A percentile compares a stretch with the other conserved stretches of the same genome.
These are phyloP conservation scores for Brachypodius melanocephalos DNA, from an alignment of 2,113 vertebrate species.

Conservation along the genomic window DNA sequence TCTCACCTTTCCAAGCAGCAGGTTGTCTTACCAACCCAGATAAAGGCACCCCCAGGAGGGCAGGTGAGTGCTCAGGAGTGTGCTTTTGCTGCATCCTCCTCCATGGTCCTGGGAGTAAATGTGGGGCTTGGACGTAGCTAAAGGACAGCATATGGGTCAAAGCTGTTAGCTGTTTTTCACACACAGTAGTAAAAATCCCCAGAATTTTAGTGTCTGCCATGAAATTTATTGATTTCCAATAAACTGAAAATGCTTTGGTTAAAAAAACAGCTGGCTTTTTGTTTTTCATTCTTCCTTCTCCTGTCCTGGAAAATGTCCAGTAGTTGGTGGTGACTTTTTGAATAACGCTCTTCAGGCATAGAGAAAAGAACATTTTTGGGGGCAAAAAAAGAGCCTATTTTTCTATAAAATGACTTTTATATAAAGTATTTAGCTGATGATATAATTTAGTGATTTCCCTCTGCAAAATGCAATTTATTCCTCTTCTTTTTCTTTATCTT, in stretches of 20 bases:
- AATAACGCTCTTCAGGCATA: not conserved
- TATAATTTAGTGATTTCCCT: not conserved
- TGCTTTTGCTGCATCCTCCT: not conserved
- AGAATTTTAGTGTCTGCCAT: not conserved
- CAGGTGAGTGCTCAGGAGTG: rapidly evolving
- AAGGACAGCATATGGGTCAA: not conserved
- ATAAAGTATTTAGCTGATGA: not conserved
- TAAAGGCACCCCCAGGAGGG: not conserved
- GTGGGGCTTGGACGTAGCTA: not conserved
- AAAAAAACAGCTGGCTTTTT: not conserved
- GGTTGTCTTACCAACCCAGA: not conserved
- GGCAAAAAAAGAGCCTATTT: not conserved
- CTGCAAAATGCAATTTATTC: not conserved
- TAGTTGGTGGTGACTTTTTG: not conserved
- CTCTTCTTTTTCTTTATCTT: not conserved
- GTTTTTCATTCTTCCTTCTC: not conserved
- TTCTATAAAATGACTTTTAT: not conserved
- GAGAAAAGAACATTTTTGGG: not conserved
- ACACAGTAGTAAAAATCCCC: not conserved
- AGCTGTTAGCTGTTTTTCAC: not conserved
- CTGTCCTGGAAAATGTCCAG: not conserved
- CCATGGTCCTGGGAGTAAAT: not conserved
- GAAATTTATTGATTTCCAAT: not conserved
- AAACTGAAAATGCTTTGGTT: not conserved
- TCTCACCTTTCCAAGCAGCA: not conserved